Conservation (phyloP, 2,113 vertebrate genomes). For the Montifringilla adamsi region DNA sequence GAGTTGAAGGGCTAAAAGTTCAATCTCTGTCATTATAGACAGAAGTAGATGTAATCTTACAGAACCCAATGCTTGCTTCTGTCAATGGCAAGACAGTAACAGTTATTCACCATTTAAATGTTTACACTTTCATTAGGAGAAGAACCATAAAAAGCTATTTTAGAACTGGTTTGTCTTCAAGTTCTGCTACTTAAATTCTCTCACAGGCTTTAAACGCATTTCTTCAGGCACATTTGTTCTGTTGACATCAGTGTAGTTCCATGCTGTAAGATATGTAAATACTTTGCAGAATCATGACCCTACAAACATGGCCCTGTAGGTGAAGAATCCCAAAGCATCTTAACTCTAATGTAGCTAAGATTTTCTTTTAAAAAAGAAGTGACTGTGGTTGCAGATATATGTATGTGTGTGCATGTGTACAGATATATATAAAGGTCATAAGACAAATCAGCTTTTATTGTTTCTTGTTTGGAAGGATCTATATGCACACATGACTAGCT, state of each 20-base stretch:
- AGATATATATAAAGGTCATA: background rate
- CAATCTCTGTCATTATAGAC: background rate
- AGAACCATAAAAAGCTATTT: background rate
- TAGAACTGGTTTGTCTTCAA: background rate
- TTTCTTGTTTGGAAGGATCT: background rate
- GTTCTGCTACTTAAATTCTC: background rate
- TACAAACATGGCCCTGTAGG: background rate
- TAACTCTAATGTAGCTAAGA: background rate
- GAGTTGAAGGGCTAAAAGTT: background rate
- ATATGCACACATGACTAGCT: background rate
- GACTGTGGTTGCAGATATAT: background rate
- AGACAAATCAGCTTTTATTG: background rate
- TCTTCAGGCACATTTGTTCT: background rate
- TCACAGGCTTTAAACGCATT: background rate
- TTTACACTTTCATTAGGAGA: background rate
- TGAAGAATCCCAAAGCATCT: background rate
- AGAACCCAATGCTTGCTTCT: background rate
- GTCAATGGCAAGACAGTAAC: background rate
- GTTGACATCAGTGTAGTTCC: background rate
- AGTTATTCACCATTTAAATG: background rate
- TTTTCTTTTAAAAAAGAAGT: background rate
- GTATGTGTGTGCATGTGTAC: fast-evolving
- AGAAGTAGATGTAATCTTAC: background rate
- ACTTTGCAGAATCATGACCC: background rate
- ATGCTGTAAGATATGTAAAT: background rate